Evolutionary conservation across 2,113 vertebrate genomes (phyloP), one percentile per base, ranked within the genome.

Genomic region (Ciconia boyciana): DNA sequence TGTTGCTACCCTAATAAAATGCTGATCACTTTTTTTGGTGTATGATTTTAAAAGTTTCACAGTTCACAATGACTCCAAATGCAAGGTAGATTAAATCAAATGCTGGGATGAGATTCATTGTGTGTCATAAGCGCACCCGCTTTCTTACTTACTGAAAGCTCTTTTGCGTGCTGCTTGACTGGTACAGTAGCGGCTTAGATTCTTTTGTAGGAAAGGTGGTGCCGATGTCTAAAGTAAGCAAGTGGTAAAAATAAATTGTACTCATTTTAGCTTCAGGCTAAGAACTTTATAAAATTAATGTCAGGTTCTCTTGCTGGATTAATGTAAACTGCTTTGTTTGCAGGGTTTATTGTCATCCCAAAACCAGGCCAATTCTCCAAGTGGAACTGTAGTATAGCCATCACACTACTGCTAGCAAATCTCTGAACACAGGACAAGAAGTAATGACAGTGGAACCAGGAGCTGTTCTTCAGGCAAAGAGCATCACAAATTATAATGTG

Each of bases 371-470:
- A 99, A 98, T 98, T 99, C 99, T 98, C 99, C 99, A 98, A 99
- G 99, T 98, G 99, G 99, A 97, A 99, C 99, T 98, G 98, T 99
- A 99, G 99, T 99, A 99, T 99, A 99, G 99, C 97, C 97, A 98
- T 95, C 98, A 98, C 98, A 96, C 98, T 97, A 98, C 99, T 98
- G 98, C 99, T 98, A 98, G 98, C 98, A 98, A 98, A 98, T 96
- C 97, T 98, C 98, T 98, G 98, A 98, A 98, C 98, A 60, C 96
- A 98, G 89, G 97, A 98, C 97, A 96, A 97, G 97, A 98, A 97
- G 97, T 96, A 97, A 98, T 96, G 97, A 68, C 96, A 95, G 84
- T 98, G 98, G 98, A 98, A 98, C 98, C 98, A 97, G 95, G 97
- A 98, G 98, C 98, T 98, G 98, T 98, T 98, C 98, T 98, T 98